Percentiles rank a stretch among this genome's conserved stretches.
Evolutionary conservation across 2,888 invertebrate species (phyloP).

Genomic region (Leptarthrus brevirostris): DNA sequence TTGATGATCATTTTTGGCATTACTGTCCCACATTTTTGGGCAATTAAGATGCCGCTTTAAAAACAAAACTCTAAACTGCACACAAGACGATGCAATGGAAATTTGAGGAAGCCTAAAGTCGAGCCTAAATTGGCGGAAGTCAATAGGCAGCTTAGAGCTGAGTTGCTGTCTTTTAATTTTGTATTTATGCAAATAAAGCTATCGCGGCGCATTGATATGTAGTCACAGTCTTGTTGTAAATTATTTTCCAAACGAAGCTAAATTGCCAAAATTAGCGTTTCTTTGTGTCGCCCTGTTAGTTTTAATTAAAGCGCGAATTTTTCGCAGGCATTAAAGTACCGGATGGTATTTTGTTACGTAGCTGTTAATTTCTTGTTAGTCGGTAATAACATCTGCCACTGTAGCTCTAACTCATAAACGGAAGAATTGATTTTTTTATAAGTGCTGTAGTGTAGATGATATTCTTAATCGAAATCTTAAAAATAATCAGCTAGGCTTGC

Average conservation of each 20-base stretch:
- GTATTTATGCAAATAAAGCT: constrained; percentile 37
- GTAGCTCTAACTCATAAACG: too few relatives aligned
- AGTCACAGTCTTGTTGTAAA: neutral
- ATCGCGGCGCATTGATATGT: neutral
- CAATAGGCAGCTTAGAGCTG: neutral
- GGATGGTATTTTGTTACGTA: constrained; percentile 5
- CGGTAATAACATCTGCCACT: too few relatives aligned
- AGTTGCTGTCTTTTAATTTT: constrained; percentile 14
- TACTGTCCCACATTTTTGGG: constrained; percentile 34
- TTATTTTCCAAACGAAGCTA: constrained; percentile 11
- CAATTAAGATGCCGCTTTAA: constrained; percentile 9
- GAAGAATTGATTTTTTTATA: too few relatives aligned
- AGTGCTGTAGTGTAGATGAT: too few relatives aligned
- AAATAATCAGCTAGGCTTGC: too few relatives aligned
- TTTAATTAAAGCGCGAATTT: constrained; percentile 20
- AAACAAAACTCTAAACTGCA: neutral
- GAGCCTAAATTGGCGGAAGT: constrained; percentile 14
- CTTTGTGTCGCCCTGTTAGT: constrained; percentile 1
- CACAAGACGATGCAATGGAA: constrained; percentile 10
- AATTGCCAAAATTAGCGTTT: constrained; percentile 15
- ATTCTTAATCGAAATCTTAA: too few relatives aligned
- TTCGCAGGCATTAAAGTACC: constrained; percentile 9
- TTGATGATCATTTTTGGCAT: neutral
- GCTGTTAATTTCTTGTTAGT: too few relatives aligned
- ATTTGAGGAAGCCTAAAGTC: neutral